Evolutionary conservation across 2,888 invertebrate genomes (phyloP).

Genomic region (Drosophila demipolita): DNA sequence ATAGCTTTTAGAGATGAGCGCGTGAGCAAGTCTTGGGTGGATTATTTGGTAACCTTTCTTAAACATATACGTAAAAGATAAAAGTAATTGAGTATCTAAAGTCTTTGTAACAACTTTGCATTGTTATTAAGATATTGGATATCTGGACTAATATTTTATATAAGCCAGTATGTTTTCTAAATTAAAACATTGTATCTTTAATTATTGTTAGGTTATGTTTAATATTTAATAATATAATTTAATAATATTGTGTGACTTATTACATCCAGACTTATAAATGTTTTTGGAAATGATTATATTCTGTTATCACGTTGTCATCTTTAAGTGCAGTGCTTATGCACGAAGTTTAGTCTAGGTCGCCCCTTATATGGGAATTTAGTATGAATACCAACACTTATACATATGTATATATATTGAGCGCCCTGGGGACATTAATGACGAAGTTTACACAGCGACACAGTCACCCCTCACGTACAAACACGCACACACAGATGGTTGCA

Average conservation of each 20-base stretch:
- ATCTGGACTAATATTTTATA: neutral
- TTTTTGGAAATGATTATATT: neutral
- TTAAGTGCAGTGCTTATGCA: constrained; percentile 6
- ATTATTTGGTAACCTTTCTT: neutral
- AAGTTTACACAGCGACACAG: constrained; percentile 61
- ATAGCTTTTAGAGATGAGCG: constrained; percentile 22
- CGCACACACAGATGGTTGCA: constrained; percentile 46
- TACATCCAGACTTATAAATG: neutral
- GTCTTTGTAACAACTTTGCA: neutral
- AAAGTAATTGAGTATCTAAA: neutral
- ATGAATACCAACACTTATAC: constrained; percentile 32
- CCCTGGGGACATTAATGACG: constrained; percentile 66
- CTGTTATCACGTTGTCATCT: constrained; percentile 11
- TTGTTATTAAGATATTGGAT: neutral
- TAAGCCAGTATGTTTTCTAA: neutral
- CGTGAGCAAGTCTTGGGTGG: constrained; percentile 1
- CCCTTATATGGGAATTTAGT: neutral
- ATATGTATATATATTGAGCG: constrained; percentile 51
- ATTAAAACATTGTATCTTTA: neutral
- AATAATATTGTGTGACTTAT: neutral
- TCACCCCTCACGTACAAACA: constrained; percentile 28
- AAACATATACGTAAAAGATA: neutral
- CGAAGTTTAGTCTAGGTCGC: constrained; percentile 10
- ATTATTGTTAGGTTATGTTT: neutral
- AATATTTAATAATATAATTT: too few relatives aligned